Conservation (phyloP, 2,888 invertebrate species). For the Drosophila buzzatii region DNA sequence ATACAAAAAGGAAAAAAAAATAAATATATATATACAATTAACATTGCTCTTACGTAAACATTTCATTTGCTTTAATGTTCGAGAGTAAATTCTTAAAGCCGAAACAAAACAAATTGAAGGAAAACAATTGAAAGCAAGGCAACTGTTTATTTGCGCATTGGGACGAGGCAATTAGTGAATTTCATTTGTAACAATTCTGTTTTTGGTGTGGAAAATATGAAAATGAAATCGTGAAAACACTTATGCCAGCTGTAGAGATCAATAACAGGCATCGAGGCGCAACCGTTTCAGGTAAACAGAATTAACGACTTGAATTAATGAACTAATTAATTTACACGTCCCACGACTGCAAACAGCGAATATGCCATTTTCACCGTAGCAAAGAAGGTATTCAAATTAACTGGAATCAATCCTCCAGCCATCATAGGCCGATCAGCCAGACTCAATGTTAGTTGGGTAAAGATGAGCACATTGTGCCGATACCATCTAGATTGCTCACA, state of each 20-base stretch:
- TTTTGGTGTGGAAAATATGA: constrained; percentile 23
- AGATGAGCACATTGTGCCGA: constrained; percentile 48
- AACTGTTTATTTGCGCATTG: constrained; percentile 70
- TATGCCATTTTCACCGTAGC: constrained; percentile 70
- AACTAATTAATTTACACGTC: constrained; percentile 53
- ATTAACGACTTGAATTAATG: constrained; percentile 60
- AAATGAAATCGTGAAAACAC: constrained; percentile 19
- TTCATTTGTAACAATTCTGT: constrained; percentile 50
- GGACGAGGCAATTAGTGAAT: constrained; percentile 70
- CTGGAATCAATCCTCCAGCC: constrained; percentile 57
- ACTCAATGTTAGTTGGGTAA: constrained; percentile 45
- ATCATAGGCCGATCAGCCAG: constrained; percentile 20
- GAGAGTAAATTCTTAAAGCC: constrained; percentile 44
- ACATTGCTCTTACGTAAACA: constrained; percentile 46
- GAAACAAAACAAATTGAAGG: constrained; percentile 24
- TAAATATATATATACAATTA: no score
- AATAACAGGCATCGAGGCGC: constrained; percentile 32
- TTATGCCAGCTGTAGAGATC: constrained; percentile 35
- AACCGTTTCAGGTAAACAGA: constrained; percentile 3
- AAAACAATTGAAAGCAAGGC: constrained; percentile 31
- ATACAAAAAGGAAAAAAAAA: neutral
- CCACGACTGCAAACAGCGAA: constrained; percentile 65
- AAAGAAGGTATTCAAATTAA: constrained; percentile 61
- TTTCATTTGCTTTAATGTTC: constrained; percentile 50
- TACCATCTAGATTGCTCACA: constrained; percentile 40